Percentiles rank a stretch among this genome's conserved stretches.
phyloP scores from a whole-genome alignment of 1,140 invertebrate genomes.

The Lucilia cuprina region DNA sequence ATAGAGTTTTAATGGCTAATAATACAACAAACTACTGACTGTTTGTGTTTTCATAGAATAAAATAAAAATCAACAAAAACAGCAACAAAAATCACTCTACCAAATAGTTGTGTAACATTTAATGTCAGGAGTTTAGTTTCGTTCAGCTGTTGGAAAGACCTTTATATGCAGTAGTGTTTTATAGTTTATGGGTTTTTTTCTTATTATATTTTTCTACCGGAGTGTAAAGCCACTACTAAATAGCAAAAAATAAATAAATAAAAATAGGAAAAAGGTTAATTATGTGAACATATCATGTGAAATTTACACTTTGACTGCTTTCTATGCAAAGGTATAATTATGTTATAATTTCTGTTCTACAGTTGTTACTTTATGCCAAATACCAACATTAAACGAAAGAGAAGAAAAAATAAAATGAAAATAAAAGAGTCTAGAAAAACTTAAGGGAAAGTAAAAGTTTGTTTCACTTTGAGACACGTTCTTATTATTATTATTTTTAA shows the following conservation, averaged over 20 bases:
- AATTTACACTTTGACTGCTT: not conserved
- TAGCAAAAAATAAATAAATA: not conserved
- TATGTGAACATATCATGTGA: constrained; percentile 11
- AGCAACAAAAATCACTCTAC: not conserved
- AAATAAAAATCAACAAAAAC: not conserved
- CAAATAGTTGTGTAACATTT: not conserved
- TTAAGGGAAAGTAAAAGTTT: not conserved
- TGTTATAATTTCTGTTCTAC: not conserved
- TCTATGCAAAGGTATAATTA: constrained; percentile 1
- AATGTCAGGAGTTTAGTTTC: not conserved
- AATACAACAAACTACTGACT: constrained; percentile 9
- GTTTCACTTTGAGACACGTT: not conserved
- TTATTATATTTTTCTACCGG: not conserved
- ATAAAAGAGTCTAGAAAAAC: not conserved
- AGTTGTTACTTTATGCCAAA: not conserved
- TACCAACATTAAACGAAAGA: not conserved
- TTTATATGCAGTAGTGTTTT: not conserved
- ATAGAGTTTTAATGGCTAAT: constrained; percentile 16
- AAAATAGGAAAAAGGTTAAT: not conserved
- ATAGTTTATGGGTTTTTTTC: not conserved
- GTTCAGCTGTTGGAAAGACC: not conserved
- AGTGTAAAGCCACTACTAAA: not conserved
- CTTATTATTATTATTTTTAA: not conserved
- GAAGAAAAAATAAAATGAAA: no score
- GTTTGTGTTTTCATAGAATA: not conserved